Evolutionary conservation across 2,888 invertebrate genomes (phyloP).

Genomic region (Nasonovia ribisnigri): DNA sequence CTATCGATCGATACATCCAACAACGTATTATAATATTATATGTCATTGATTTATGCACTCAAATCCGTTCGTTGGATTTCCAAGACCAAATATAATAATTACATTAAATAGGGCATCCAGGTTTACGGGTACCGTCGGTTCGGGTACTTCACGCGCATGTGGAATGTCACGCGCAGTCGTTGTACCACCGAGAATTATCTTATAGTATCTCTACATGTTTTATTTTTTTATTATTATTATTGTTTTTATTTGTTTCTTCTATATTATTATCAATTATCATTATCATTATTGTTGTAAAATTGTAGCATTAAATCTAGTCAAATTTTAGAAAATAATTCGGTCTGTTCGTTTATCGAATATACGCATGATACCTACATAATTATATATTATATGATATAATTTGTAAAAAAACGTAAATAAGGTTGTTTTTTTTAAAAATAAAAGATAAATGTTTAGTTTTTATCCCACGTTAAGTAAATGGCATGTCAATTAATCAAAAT

Average conservation of each 20-base stretch:
- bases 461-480: constrained; percentile 37
- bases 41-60: constrained; percentile 30
- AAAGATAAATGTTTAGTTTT: constrained; percentile 30
- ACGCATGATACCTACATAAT: not conserved
- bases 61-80: constrained; percentile 49
- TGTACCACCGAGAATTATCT: not conserved
- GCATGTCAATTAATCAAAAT: constrained; percentile 60
- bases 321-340: constrained; percentile 54
- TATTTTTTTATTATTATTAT: constrained; percentile 36
- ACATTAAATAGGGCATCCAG: constrained; percentile 1
- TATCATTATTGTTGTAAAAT: not conserved
- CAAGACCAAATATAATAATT: constrained; percentile 35
- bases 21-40: not conserved
- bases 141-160: not conserved
- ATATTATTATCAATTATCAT: not conserved
- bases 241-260: not conserved
- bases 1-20: not conserved
- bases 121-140: not conserved
- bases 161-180: not conserved
- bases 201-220: not conserved
- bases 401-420: not conserved
- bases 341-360: constrained; percentile 20
- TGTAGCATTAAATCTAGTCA: constrained; percentile 57
- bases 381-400: not conserved
- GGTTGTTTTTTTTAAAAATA: not conserved